Evolutionary conservation across 2,888 invertebrate genomes (phyloP), one percentile per base, ranked within the genome.

Genomic region (Trissoscelio sp.): DNA sequence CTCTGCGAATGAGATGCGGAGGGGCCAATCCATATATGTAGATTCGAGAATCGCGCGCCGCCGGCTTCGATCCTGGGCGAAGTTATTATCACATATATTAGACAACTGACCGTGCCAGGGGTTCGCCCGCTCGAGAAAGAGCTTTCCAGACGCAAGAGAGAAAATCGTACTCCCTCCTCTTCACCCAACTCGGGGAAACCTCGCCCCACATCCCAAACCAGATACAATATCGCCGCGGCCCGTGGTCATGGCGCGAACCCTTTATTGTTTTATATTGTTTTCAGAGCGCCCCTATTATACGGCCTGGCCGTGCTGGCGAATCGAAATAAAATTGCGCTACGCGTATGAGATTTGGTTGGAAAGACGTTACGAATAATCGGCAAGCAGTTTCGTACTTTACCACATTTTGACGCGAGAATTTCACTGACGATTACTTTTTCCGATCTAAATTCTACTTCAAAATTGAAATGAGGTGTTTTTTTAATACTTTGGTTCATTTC

Each of bases 41-140:
- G 89, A 90, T 89, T 87, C 74, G 88, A 87, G 89, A 88, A 89
- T 89, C 89, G 84, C 85, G 85, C 86, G 85, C 86, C 86, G 86
- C 79, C 87, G 86, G 88, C 82, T 90, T 88, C 88, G 88, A 89
- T 89, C 86, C 85, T 85, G 82, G 85, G 85, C 83, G 82, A 88
- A 89, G 89, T 90, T 89, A 90, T 90, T 90, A 90, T 89, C 90
- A 90, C 90, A 89, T 89, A 89, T 89, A 90, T 89, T 90, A 90
- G 89, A 89, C 87, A 87, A 89, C 89, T 89, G 89, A 88, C 88
- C 86, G 85, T 70, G 83, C 85, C 85, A 73, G 85, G 74, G 84
- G 82, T 72, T 77, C 37, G 66, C 14, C 12, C 14, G 51, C 12
- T 57, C 24, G 79, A 74, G 81, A 75, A 81, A 75, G 72, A 79